A percentile compares a stretch with the other conserved stretches of the same genome.
Evolutionary conservation across 2,113 vertebrate genomes (phyloP).

Genomic region (Bubo scandiacus): DNA sequence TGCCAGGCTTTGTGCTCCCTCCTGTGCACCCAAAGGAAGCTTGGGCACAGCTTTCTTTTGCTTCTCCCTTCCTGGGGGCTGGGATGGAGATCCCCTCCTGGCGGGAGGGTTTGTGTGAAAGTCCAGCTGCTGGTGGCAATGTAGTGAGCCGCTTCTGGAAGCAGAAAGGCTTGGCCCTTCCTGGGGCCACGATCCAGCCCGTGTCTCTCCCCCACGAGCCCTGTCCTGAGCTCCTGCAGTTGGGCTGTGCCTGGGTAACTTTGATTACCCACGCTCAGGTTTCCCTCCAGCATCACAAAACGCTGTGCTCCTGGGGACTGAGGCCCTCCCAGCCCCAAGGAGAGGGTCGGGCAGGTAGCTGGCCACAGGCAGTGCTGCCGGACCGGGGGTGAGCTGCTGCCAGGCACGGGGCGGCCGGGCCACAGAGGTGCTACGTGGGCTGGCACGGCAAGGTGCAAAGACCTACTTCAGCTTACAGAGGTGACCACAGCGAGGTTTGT

Average conservation of each 20-base stretch:
- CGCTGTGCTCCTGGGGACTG: background rate
- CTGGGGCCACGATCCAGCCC: accelerated
- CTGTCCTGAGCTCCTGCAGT: background rate
- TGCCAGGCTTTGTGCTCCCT: background rate
- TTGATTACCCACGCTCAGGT: background rate
- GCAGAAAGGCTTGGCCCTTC: background rate
- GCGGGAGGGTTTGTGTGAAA: background rate
- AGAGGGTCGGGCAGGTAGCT: background rate
- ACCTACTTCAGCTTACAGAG: background rate
- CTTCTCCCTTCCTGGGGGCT: background rate
- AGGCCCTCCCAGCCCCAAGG: background rate
- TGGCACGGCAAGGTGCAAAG: background rate
- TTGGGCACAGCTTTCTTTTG: background rate
- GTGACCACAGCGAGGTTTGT: background rate
- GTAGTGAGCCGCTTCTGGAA: background rate
- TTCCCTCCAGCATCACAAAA: background rate
- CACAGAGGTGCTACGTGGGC: accelerated
- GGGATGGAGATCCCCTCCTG: background rate
- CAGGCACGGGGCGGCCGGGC: background rate
- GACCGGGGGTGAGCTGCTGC: background rate
- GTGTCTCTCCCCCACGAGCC: background rate
- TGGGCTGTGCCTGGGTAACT: background rate
- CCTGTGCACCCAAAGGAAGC: background rate
- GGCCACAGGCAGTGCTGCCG: background rate
- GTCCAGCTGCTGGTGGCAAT: background rate